Conservation (phyloP, 2,797 vertebrate genomes). For the Sandelia bainsii region DNA sequence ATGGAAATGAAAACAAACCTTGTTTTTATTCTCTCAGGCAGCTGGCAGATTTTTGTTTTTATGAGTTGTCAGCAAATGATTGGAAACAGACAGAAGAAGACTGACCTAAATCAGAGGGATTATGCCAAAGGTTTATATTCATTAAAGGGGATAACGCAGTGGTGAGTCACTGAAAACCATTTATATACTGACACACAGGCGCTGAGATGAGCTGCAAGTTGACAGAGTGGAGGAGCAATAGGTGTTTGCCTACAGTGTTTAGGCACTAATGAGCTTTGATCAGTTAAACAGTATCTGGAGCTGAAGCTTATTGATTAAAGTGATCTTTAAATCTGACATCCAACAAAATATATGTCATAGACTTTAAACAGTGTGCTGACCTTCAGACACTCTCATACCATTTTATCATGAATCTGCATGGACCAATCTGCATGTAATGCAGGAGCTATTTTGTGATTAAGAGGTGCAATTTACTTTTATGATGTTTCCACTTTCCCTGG, state of each 20-base stretch:
- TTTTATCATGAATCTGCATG: slow-evolving; percentile 8
- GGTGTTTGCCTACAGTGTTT: too few relatives aligned
- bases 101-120: slow-evolving; percentile 55
- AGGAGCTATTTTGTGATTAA: slow-evolving; percentile 16
- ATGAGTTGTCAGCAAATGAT: slow-evolving; percentile 67
- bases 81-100: slow-evolving; percentile 73
- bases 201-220: slow-evolving; percentile 27
- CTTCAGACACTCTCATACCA: slow-evolving; percentile 3
- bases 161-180: slow-evolving; percentile 59
- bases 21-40: slow-evolving; percentile 59
- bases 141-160: slow-evolving; percentile 52
- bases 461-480: slow-evolving; percentile 23
- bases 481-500: slow-evolving; percentile 20
- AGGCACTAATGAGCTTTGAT: slow-evolving; percentile 29
- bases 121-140: slow-evolving; percentile 59
- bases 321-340: slow-evolving; percentile 12
- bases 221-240: slow-evolving; percentile 19
- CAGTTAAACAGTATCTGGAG: slow-evolving; percentile 6
- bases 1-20: slow-evolving; percentile 66
- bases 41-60: slow-evolving; percentile 58
- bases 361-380: slow-evolving; percentile 2
- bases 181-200: slow-evolving; percentile 32
- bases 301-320: slow-evolving; percentile 12
- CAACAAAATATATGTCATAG: background rate
- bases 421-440: slow-evolving; percentile 6